These are phyloP conservation scores for Dallia pectoralis DNA, from an alignment of 2,797 vertebrate genomes.

Conservation along the genomic window DNA sequence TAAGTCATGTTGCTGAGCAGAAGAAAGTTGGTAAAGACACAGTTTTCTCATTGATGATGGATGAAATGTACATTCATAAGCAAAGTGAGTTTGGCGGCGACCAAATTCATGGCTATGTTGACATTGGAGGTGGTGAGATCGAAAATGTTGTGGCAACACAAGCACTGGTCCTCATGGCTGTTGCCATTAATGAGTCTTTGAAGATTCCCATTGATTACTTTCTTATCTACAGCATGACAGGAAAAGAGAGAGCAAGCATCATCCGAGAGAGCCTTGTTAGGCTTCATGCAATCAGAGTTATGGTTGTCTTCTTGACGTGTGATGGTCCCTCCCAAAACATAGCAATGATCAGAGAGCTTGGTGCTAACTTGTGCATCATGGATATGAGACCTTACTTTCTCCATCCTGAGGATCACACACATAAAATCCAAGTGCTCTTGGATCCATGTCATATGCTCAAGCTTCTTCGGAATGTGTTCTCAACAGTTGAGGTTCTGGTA, in stretches of 20 bases:
- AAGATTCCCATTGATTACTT: conserved; percentile 32
- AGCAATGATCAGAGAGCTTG: conserved; percentile 5
- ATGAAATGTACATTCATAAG: too few relatives aligned
- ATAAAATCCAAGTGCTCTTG: conserved; percentile 9
- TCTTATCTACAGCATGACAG: conserved; percentile 13
- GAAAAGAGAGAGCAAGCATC: conserved; percentile 23
- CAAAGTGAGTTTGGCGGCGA: background rate
- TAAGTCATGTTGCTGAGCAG: too few relatives aligned
- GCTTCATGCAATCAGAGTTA: conserved; percentile 17
- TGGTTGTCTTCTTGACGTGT: conserved; percentile 20
- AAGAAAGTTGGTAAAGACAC: too few relatives aligned
- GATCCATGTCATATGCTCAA: conserved; percentile 34
- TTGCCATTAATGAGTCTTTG: conserved; percentile 14
- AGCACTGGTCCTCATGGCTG: conserved; percentile 8
- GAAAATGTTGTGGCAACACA: conserved; percentile 3
- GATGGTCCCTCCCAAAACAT: conserved; percentile 17
- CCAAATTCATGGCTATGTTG: conserved; percentile 10
- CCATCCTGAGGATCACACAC: conserved; percentile 1
- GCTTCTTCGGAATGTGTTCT: conserved; percentile 28
- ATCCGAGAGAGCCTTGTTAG: conserved; percentile 16
- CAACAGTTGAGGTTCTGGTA: too few relatives aligned
- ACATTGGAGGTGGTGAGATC: conserved; percentile 5
- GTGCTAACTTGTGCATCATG: background rate
- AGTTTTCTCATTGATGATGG: too few relatives aligned
- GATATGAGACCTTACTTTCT: conserved; percentile 1